These are phyloP conservation scores for Drosophila anomalata DNA, from an alignment of 2,888 invertebrate species.

Conservation along the genomic window DNA sequence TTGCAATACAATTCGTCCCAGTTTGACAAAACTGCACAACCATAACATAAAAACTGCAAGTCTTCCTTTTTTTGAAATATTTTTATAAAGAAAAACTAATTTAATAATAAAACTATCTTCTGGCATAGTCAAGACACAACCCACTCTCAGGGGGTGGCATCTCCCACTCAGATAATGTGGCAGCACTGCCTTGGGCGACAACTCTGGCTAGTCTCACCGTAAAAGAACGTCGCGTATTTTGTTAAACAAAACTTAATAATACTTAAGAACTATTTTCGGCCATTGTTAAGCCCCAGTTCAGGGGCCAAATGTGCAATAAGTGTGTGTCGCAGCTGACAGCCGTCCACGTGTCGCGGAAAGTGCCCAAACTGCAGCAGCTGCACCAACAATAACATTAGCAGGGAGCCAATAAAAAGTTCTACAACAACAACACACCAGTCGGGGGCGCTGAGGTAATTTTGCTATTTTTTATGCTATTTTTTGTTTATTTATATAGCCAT, in stretches of 20 bases:
- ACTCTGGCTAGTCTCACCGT: constrained; percentile 8
- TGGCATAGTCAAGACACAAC: neutral
- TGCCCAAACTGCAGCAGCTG: constrained; percentile 47
- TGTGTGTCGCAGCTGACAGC: constrained; percentile 35
- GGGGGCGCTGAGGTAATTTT: constrained; percentile 71
- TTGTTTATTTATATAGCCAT: constrained; percentile 68
- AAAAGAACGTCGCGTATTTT: constrained; percentile 36
- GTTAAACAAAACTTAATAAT: constrained; percentile 27
- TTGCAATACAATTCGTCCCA: too few relatives aligned
- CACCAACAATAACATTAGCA: constrained; percentile 64
- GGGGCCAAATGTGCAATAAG: constrained; percentile 49
- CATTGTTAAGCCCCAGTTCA: constrained; percentile 5
- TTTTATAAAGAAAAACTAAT: too few relatives aligned
- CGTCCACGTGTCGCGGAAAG: constrained; percentile 35
- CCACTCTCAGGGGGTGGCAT: neutral
- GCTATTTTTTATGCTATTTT: constrained; percentile 68
- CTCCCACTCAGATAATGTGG: neutral
- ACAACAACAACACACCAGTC: constrained; percentile 34
- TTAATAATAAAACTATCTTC: too few relatives aligned
- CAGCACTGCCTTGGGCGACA: neutral
- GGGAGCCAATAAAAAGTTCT: constrained; percentile 35
- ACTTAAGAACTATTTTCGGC: constrained; percentile 27
- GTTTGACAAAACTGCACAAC: too few relatives aligned
- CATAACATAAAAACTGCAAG: too few relatives aligned
- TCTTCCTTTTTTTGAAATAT: too few relatives aligned